These are phyloP conservation scores for Tribolium castaneum DNA, from an alignment of 1,140 invertebrate genomes.

Conservation along the genomic window DNA sequence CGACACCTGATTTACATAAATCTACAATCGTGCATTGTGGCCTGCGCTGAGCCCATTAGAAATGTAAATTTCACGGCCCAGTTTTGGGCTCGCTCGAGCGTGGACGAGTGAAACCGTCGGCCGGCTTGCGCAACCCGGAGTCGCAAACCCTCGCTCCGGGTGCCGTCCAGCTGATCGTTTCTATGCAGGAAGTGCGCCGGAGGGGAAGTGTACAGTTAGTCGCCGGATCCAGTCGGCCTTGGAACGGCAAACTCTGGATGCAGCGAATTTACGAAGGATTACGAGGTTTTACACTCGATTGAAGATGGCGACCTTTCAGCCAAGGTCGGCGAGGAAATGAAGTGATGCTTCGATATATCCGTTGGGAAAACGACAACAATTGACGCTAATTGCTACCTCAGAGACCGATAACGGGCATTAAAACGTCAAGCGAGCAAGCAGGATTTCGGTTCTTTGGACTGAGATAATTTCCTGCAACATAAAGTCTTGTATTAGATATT, in stretches of 20 bases:
- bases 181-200: slow-evolving; percentile 32
- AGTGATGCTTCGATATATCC: not conserved
- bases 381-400: not conserved
- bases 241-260: slow-evolving; percentile 6
- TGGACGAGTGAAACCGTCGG: slow-evolving; percentile 8
- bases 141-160: not conserved
- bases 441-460: too few relatives aligned
- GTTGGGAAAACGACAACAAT: not conserved
- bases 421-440: not conserved
- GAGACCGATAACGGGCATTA: not conserved
- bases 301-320: not conserved
- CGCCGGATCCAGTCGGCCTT: slow-evolving; percentile 36
- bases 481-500: not conserved
- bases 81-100: slow-evolving; percentile 21
- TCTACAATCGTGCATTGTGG: slow-evolving; percentile 8
- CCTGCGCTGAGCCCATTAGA: slow-evolving; percentile 7
- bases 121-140: not conserved
- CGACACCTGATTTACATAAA: slow-evolving; percentile 36
- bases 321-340: not conserved
- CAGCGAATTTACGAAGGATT: not conserved
- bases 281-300: not conserved
- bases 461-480: not conserved
- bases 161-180: not conserved
- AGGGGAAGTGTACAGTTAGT: slow-evolving; percentile 36
- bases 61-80: slow-evolving; percentile 35